Evolutionary conservation across 1,140 invertebrate genomes (phyloP).

Genomic region (Pogonus chalceus): DNA sequence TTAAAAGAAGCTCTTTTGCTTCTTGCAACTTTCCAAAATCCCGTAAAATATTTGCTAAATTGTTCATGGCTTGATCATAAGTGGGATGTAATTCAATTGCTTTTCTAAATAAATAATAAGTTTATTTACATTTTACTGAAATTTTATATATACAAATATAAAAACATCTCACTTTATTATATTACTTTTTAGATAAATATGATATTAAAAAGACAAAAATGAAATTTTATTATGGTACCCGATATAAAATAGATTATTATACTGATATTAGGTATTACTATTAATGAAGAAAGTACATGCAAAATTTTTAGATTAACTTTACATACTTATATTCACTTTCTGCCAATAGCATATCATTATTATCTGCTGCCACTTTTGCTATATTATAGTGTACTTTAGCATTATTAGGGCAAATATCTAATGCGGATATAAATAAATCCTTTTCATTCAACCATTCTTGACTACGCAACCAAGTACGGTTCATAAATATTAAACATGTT

Average conservation of each 20-base stretch:
- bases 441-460: conserved; percentile 71
- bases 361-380: conserved; percentile 74
- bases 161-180: conserved; percentile 2
- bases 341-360: conserved; percentile 55
- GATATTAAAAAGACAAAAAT: too few species aligned
- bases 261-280: too few species aligned
- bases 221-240: too few species aligned
- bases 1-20: conserved; percentile 65
- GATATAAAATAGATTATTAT: too few species aligned
- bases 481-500: conserved; percentile 40
- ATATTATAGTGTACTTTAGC: conserved; percentile 97
- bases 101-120: conserved; percentile 12
- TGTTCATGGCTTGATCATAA: conserved; percentile 96
- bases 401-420: conserved; percentile 73
- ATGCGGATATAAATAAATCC: conserved; percentile 57
- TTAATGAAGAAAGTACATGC: too few species aligned
- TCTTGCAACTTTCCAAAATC: conserved; percentile 59
- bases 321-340: conserved; percentile 54
- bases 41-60: conserved; percentile 86
- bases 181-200: not conserved
- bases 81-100: conserved; percentile 59
- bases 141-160: conserved; percentile 6
- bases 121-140: too few species aligned
- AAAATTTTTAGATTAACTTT: too few species aligned
- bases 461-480: conserved; percentile 52